Evolutionary conservation across 2,797 vertebrate species (phyloP).

Genomic region (Euthynnus affinis): DNA sequence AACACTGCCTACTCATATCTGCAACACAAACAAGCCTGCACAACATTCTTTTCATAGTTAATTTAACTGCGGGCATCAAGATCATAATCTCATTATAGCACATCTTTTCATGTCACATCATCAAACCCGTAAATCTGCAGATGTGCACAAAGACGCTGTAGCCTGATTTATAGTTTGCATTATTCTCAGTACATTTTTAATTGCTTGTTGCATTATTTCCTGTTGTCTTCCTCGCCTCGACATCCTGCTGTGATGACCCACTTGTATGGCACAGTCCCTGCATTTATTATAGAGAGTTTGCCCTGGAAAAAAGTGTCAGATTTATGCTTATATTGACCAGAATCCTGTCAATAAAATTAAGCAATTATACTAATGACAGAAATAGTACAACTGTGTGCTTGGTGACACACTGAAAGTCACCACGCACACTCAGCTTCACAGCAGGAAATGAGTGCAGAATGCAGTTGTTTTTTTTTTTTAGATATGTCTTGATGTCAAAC

Average conservation of each 20-base stretch:
- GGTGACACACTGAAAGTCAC: background rate
- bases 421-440: background rate
- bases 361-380: constrained; percentile 21
- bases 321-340: background rate
- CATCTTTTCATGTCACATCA: constrained; percentile 45
- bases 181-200: constrained; percentile 46
- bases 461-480: constrained; percentile 2
- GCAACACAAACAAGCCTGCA: constrained; percentile 51
- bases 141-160: constrained; percentile 43
- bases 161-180: constrained; percentile 32
- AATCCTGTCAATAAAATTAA: background rate
- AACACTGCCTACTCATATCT: constrained; percentile 65
- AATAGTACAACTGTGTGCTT: background rate
- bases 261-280: constrained; percentile 31
- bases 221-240: constrained; percentile 14
- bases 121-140: constrained; percentile 38
- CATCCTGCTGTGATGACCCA: constrained; percentile 49
- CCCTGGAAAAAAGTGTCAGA: background rate
- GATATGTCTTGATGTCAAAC: background rate
- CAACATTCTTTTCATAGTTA: constrained; percentile 37
- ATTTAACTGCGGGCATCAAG: constrained; percentile 59
- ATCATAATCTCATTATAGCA: constrained; percentile 61
- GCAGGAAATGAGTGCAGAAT: background rate
- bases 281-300: constrained; percentile 17
- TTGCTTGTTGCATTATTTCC: constrained; percentile 44